phyloP scores from a whole-genome alignment of 1,140 invertebrate species.

The Solen grandis region DNA sequence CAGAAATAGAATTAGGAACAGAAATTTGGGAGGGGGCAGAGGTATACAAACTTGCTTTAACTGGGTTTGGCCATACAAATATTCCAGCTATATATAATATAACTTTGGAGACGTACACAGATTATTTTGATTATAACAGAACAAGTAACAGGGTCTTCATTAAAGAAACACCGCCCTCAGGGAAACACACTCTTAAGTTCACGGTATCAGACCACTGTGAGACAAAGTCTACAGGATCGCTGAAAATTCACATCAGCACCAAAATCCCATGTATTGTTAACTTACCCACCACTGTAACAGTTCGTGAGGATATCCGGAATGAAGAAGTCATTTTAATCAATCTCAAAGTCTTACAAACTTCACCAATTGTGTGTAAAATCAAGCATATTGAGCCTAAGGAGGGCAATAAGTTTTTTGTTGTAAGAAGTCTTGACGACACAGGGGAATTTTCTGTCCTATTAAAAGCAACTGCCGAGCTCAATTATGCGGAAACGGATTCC shows the following conservation, averaged over 20 bases:
- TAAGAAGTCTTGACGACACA: constrained; percentile 1
- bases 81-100: neutral
- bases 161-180: constrained; percentile 6
- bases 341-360: constrained; percentile 7
- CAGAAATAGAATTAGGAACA: neutral
- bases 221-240: neutral
- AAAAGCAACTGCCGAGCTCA: constrained; percentile 29
- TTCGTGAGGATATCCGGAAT: constrained; percentile 33
- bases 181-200: constrained; percentile 23
- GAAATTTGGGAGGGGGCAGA: neutral
- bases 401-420: constrained; percentile 11
- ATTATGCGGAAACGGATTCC: constrained; percentile 10
- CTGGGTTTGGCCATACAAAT: neutral
- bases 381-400: constrained; percentile 8
- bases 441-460: constrained; percentile 1
- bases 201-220: constrained; percentile 23
- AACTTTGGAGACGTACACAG: constrained; percentile 4
- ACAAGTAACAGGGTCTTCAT: constrained; percentile 16
- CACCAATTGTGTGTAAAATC: constrained; percentile 14
- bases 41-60: constrained; percentile 13
- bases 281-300: constrained; percentile 9
- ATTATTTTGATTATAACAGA: constrained; percentile 30
- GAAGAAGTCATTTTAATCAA: constrained; percentile 22
- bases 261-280: constrained; percentile 24
- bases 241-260: constrained; percentile 29